Base-by-base conservation (phyloP, 2,888 invertebrate genomes). In the Torymus aiolomorphi region DNA sequence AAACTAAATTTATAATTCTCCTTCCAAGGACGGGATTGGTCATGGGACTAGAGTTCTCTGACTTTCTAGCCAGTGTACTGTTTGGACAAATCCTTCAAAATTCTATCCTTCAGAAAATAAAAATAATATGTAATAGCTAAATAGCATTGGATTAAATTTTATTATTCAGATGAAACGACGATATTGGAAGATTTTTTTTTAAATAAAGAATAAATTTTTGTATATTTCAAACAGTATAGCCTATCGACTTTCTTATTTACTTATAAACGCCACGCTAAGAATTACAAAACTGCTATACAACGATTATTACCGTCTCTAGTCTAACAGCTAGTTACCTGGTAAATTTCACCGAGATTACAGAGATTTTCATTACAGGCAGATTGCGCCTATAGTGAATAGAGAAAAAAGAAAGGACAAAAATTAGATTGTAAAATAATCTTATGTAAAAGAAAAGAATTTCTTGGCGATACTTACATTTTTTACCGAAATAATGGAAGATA, bases 221-320 rank as follows among this genome's bases (percentile, higher is more conserved):
- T 24, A 24, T 24, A 24, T 24, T 24, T 24, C 63, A 18, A 31
- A 4, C 62, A 42, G 73, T 54, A 3, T 24, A 69, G 61, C 2
- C 59, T 54, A 61, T 13, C 14, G 16, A 61, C 3, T 61, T 13
- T 67, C 31, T 51, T 24, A 70, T 70, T 59, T 18, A 3, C 20
- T n/a, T 63, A 12, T 70, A 51, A 13, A 52, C n/a, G 24, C 57
- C 24, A n/a, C 1, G 5, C 16, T 12, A 57, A 14, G 8, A 18
- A 74, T 71, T 20, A 69, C 20, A 61, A 83, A 83, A 83, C 84
- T 85, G 84, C 84, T 84, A 87, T 85, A 88, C 88, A 88, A 87
- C 88, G 88, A 88, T 83, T 86, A 87, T 84, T 86, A 86, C 85
- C 86, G 87, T 87, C 85, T 88, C 84, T 87, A 87, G 84, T 86